Evolutionary conservation across 2,888 invertebrate species (phyloP).

Genomic region (Callyntrura guangdongensis): DNA sequence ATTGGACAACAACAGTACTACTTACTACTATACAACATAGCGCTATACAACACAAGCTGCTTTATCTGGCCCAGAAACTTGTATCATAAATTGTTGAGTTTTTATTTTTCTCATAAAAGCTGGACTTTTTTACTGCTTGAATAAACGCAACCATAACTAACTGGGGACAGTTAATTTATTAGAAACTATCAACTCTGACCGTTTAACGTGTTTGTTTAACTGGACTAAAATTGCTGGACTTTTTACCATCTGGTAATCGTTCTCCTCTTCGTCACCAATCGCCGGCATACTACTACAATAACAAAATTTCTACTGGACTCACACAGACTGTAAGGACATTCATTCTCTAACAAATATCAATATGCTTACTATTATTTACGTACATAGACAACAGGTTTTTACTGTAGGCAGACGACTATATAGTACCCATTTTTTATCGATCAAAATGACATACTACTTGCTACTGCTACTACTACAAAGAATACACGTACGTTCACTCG

Average conservation of each 20-base stretch:
- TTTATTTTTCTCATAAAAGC: slow-evolving; percentile 60
- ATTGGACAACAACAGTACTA: slow-evolving; percentile 67
- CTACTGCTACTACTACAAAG: not conserved
- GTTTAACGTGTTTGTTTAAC: slow-evolving; percentile 66
- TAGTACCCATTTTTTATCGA: not conserved
- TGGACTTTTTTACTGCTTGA: slow-evolving; percentile 73
- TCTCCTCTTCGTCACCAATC: slow-evolving; percentile 7
- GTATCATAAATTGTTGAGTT: slow-evolving; percentile 62
- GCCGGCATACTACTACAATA: slow-evolving; percentile 34
- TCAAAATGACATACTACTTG: not conserved
- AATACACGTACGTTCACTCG: not conserved
- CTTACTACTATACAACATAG: slow-evolving; percentile 15
- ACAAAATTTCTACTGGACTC: slow-evolving; percentile 38
- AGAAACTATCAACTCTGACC: slow-evolving; percentile 55
- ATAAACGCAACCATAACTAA: slow-evolving; percentile 62
- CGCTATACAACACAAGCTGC: slow-evolving; percentile 63
- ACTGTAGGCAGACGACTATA: not conserved
- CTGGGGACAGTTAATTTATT: slow-evolving; percentile 68
- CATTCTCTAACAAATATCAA: not conserved
- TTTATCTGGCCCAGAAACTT: slow-evolving; percentile 70
- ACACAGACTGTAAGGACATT: slow-evolving; percentile 53
- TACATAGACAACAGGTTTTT: not conserved
- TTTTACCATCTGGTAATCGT: not conserved
- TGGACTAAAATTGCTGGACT: slow-evolving; percentile 50
- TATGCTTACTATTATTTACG: not conserved